These are phyloP conservation scores for Asteroscopus sphinx DNA, from an alignment of 2,888 invertebrate genomes.

Conservation along the genomic window DNA sequence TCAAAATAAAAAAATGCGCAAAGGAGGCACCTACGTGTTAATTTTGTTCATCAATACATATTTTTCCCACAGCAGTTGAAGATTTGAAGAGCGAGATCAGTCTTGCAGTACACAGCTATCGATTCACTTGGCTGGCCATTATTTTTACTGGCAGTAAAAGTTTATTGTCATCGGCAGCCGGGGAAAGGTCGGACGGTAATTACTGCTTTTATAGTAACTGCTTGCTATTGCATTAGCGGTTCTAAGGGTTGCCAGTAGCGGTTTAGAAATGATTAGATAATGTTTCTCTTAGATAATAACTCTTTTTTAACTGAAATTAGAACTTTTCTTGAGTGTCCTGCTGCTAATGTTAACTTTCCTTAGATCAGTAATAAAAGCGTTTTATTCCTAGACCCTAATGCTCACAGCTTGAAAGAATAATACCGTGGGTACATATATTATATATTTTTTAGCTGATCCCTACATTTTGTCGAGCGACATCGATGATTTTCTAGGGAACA, in stretches of 20 bases:
- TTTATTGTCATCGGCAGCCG: constrained; percentile 74
- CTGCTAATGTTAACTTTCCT: too few relatives aligned
- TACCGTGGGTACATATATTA: too few relatives aligned
- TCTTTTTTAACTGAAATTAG: too few relatives aligned
- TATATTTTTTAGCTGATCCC: too few relatives aligned
- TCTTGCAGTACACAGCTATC: constrained; percentile 40
- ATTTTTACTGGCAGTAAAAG: constrained; percentile 68
- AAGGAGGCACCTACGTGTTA: too few relatives aligned
- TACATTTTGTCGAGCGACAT: too few relatives aligned
- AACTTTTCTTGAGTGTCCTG: too few relatives aligned
- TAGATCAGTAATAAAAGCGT: too few relatives aligned
- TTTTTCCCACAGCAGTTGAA: background rate
- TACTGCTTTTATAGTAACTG: constrained; percentile 70
- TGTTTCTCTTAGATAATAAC: background rate
- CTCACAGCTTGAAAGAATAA: too few relatives aligned
- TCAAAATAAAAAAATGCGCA: background rate
- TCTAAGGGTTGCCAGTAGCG: constrained; percentile 34
- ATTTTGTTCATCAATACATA: too few relatives aligned
- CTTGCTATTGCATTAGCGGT: constrained; percentile 69
- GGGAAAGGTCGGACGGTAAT: constrained; percentile 72
- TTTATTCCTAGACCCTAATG: too few relatives aligned
- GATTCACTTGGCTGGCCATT: constrained; percentile 54
- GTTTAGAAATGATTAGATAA: constrained; percentile 26
- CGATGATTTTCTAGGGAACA: too few relatives aligned
- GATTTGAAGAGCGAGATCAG: constrained; percentile 24